These are phyloP conservation scores for Cerceris ruficornis DNA, from an alignment of 2,888 invertebrate species.

Conservation along the genomic window DNA sequence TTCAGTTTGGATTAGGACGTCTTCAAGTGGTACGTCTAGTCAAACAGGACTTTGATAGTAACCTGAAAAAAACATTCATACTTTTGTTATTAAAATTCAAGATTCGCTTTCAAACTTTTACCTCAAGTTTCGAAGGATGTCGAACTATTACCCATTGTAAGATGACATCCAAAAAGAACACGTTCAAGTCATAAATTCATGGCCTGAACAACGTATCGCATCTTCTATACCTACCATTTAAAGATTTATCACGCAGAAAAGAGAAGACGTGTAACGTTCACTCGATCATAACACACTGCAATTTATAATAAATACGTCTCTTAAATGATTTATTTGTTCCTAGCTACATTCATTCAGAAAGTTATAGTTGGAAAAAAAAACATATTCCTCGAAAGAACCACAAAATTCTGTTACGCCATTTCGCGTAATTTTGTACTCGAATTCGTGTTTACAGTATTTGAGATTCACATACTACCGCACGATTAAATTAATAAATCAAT, in stretches of 20 bases:
- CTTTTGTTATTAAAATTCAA: slow-evolving; percentile 21
- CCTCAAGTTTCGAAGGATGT: background rate
- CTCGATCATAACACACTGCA: background rate
- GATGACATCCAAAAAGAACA: background rate
- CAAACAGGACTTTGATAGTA: slow-evolving; percentile 8
- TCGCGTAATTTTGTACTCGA: too few relatives aligned
- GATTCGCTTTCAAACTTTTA: background rate
- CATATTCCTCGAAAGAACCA: too few relatives aligned
- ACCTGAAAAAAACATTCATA: slow-evolving; percentile 50
- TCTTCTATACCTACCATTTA: background rate
- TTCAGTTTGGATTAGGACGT: background rate
- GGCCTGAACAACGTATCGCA: background rate
- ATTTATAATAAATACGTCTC: background rate
- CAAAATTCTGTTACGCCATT: too few relatives aligned
- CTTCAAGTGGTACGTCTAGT: background rate
- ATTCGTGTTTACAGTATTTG: too few relatives aligned
- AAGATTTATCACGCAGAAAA: background rate
- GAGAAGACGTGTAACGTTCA: background rate
- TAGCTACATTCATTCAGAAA: too few relatives aligned
- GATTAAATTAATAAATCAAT: slow-evolving; percentile 15
- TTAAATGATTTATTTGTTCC: background rate
- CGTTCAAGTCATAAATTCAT: background rate
- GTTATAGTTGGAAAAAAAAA: too few relatives aligned
- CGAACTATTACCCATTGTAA: background rate
- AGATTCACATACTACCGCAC: background rate